phyloP scores from a whole-genome alignment of 53 echinoderm and acorn worm species.

The Antedon mediterranea region DNA sequence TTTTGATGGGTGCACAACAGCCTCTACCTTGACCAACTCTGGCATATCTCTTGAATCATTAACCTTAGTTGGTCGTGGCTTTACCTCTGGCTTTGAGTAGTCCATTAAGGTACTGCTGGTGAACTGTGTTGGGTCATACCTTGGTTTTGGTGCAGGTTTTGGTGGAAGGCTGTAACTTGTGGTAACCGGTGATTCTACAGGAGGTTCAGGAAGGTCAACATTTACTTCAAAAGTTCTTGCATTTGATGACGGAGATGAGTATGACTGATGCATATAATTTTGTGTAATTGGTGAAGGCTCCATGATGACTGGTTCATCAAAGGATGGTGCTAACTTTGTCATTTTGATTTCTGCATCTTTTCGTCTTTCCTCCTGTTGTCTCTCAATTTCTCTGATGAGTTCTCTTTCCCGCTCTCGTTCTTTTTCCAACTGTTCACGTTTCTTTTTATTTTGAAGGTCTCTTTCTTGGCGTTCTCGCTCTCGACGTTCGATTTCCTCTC shows the following conservation, averaged over 20 bases:
- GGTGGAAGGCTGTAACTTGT: constrained; percentile 3
- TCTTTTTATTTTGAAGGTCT: not conserved
- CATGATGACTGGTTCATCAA: constrained; percentile 2
- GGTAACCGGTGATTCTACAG: not conserved
- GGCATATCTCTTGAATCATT: constrained; percentile 4
- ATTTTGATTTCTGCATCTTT: not conserved
- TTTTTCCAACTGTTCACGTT: constrained; percentile 4
- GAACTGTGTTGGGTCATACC: constrained; percentile 8
- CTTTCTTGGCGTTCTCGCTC: constrained; percentile 17
- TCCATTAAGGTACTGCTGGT: constrained; percentile 9
- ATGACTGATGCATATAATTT: not conserved
- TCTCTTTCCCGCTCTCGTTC: constrained; percentile 4
- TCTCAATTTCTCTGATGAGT: constrained; percentile 9
- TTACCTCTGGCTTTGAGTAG: not conserved
- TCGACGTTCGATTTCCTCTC: constrained; percentile 33
- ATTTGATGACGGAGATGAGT: constrained; percentile 1
- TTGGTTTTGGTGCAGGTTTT: constrained; percentile 5
- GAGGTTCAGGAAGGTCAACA: not conserved
- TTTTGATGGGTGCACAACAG: not conserved
- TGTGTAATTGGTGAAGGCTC: constrained; percentile 3
- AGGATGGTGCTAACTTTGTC: constrained; percentile 8
- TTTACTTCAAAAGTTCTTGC: not conserved
- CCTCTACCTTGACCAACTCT: not conserved
- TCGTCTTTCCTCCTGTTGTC: constrained; percentile 6
- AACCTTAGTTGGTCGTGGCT: constrained; percentile 5